Evolutionary conservation across 2,797 vertebrate genomes (phyloP), one percentile per base, ranked within the genome.

Genomic region (Cottoperca gobio): DNA sequence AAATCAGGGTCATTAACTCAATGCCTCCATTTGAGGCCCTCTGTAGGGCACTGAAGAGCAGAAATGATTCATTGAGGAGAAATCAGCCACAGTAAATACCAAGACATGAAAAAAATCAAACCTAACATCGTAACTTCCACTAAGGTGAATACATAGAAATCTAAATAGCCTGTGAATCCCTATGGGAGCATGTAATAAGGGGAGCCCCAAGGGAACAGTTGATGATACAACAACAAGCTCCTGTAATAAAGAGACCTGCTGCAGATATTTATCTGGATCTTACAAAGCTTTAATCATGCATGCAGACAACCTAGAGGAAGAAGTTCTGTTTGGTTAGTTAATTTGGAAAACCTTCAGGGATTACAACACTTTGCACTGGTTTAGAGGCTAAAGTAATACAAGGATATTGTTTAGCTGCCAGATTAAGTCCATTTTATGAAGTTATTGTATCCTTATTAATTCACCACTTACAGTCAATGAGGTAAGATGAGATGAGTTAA

Each of bases 81-180:
- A 72, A 58, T 40, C 39, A 54, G 49, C 39, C 14, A 16, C 23
- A 70, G 73, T 63, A 69, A 86, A 89, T 50, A 79, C 52, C 17
- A 62, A 69, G 43, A 67, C 65, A 78, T 74, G 46, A 75, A 24
- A 79, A 55, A 85, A 74, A 78, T 45, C 33, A 43, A 72, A 43
- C 21, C 74, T 58, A 63, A 72, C 42, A 43, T 33, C 11, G 0
- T 62, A 68, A 79, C 63, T 79, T 74, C 54, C 39, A 65, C 52
- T 65, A 65, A 82, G 84, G 78, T 86, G 82, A 85, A 85, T 72
- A n/a, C n/a, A n/a, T n/a, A n/a, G n/a, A n/a, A n/a, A n/a, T n/a
- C 79, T 75, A 89, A 90, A 90, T 69, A 78, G 66, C 54, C 75
- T 0, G 16, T 71, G 77, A 78, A 50, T 68, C 39, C 72, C 70